Conservation (phyloP, 2,888 invertebrate genomes). For the Amorpha juglandis region DNA sequence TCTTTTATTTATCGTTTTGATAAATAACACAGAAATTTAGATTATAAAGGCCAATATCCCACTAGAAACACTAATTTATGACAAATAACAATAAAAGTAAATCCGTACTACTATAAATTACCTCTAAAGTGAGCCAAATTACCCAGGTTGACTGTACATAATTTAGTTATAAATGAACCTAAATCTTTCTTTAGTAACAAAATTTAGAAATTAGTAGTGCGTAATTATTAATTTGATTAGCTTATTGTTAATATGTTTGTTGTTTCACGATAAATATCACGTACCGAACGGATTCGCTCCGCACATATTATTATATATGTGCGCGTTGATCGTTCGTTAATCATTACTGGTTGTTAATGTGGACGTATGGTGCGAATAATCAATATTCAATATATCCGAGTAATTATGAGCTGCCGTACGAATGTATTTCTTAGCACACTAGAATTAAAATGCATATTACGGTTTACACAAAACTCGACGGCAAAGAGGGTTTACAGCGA, state of each 20-base stretch:
- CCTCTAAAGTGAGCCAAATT: too few relatives aligned
- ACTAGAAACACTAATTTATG: too few relatives aligned
- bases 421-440: constrained; percentile 1
- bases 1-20: too few relatives aligned
- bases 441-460: not conserved
- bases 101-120: too few relatives aligned
- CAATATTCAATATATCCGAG: constrained; percentile 9
- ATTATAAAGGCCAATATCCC: too few relatives aligned
- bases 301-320: too few relatives aligned
- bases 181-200: not conserved
- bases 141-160: too few relatives aligned
- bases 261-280: constrained; percentile 23
- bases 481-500: not conserved
- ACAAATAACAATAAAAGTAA: too few relatives aligned
- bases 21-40: too few relatives aligned
- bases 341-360: constrained; percentile 2
- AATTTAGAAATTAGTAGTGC: not conserved
- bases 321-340: not conserved
- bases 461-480: not conserved
- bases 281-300: not conserved
- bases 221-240: constrained; percentile 13
- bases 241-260: constrained; percentile 9
- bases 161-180: too few relatives aligned
- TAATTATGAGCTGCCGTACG: not conserved
- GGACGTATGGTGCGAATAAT: constrained; percentile 9